phyloP scores from a whole-genome alignment of 2,797 vertebrate species.

The Myotis vivesi region DNA sequence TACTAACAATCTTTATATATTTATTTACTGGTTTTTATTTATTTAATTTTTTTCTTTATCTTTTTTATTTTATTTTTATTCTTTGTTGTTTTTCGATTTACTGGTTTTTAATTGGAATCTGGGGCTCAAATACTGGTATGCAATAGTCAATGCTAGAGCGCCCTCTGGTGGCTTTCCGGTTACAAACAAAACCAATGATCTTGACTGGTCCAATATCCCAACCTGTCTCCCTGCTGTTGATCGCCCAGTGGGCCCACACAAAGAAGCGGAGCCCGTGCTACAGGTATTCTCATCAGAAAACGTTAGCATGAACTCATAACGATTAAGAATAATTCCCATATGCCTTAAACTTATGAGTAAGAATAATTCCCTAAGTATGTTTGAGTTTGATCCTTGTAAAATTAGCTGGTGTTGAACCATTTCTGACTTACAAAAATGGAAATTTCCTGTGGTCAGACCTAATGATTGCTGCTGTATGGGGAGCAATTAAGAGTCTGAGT shows the following conservation, averaged over 20 bases:
- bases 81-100: background rate
- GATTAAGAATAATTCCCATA: background rate
- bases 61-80: background rate
- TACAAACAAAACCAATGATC: background rate
- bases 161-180: conserved; percentile 49
- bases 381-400: background rate
- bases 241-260: fast-evolving
- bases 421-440: background rate
- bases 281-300: background rate
- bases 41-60: background rate
- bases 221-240: too few species aligned
- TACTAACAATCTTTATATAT: background rate
- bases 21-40: background rate
- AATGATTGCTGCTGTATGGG: background rate
- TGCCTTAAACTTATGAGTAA: too few species aligned
- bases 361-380: background rate
- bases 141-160: background rate
- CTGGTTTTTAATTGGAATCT: background rate
- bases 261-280: background rate
- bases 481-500: background rate
- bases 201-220: background rate
- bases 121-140: fast-evolving
- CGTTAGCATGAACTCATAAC: background rate
- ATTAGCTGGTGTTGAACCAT: background rate
- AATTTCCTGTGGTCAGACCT: background rate